Evolutionary conservation across 2,888 invertebrate species (phyloP), one percentile per base, ranked within the genome.

Genomic region (Cetonia aurata): DNA sequence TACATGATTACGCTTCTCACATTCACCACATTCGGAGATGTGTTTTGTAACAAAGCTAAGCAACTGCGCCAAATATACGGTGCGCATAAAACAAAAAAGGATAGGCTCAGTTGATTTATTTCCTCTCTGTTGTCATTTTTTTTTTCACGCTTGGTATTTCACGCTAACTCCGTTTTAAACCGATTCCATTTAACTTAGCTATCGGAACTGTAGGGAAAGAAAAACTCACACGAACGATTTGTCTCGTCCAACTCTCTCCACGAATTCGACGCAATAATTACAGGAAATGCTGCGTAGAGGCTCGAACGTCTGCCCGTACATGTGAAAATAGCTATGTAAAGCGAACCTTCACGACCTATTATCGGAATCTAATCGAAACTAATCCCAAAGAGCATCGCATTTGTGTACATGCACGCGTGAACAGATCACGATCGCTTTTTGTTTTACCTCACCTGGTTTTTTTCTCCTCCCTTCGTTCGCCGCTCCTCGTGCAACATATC

Each of bases 351-450:
- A 78, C 79, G 79, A 57, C 78, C 78, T 77, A 79, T 80, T 80
- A 79, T 79, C 78, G 75, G 50, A 73, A 76, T 76, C 77, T 75
- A 76, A 75, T 79, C 78, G 70, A 79, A 79, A 77, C 79, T 77
- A 78, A 78, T 78, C 77, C 78, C 57, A 75, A 77, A 79, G 77
- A 78, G 75, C 77, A 75, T 77, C 75, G 78, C 75, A 77, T 78
- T n/a, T 76, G 76, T 75, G 75, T 79, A 79, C 78, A 79, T 80
- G 80, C 80, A 81, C 80, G 80, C 81, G 81, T 80, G 80, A 81
- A 81, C 77, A 76, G 79, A 80, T 81, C 81, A 81, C 81, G 80
- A 81, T 79, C 76, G 77, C 79, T 80, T 81, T 81, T 81, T 80
- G 79, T 79, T 79, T 77, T 72, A 79, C 79, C 79, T 79, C 79